These are phyloP conservation scores for Catonia carolina DNA, from an alignment of 2,888 invertebrate genomes.

Conservation along the genomic window DNA sequence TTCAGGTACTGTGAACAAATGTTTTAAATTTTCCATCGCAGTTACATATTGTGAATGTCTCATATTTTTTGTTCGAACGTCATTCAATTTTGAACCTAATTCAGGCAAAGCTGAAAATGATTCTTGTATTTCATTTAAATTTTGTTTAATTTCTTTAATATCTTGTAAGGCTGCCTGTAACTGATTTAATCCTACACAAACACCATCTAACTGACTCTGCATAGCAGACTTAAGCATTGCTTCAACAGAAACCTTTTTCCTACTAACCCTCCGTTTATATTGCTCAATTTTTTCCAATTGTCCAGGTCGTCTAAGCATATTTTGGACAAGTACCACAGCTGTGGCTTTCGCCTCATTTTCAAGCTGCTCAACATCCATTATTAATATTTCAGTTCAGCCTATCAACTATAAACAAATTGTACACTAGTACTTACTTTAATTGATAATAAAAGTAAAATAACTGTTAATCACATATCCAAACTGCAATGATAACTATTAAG, in stretches of 20 bases:
- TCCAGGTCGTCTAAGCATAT: conserved; percentile 88
- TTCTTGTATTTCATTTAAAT: conserved; percentile 65
- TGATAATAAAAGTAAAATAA: too few species aligned
- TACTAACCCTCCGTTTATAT: conserved; percentile 63
- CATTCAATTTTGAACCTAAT: conserved; percentile 71
- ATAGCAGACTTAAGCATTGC: conserved; percentile 96
- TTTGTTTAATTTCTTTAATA: conserved; percentile 55
- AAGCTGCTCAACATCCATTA: conserved; percentile 22
- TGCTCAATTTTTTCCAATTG: conserved; percentile 89
- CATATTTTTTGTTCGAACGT: conserved; percentile 86
- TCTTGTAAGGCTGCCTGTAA: conserved; percentile 79
- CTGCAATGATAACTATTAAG: too few species aligned
- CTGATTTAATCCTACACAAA: conserved; percentile 86
- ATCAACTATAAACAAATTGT: too few species aligned
- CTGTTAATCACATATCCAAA: too few species aligned
- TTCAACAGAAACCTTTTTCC: conserved; percentile 85
- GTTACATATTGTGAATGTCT: conserved; percentile 95
- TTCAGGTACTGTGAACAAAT: conserved; percentile 95
- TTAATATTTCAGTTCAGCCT: too few species aligned
- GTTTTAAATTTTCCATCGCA: conserved; percentile 95
- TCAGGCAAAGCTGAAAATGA: conserved; percentile 70
- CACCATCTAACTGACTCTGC: conserved; percentile 96
- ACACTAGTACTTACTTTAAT: too few species aligned
- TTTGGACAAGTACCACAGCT: conserved; percentile 79
- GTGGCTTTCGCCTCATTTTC: conserved; percentile 71